These are phyloP conservation scores for Polylopha cassiicola DNA, from an alignment of 2,888 invertebrate species.

Conservation along the genomic window DNA sequence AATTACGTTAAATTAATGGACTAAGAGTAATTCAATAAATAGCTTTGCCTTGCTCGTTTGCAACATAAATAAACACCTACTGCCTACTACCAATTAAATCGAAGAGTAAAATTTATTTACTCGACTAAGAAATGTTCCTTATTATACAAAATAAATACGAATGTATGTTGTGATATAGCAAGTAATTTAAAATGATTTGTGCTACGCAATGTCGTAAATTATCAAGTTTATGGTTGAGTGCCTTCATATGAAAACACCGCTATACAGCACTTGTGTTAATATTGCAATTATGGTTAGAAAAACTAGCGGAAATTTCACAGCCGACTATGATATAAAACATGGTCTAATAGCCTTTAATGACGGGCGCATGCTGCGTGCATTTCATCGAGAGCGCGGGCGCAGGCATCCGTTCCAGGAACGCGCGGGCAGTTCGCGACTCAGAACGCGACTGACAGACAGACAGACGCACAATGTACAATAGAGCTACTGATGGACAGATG, in stretches of 20 bases:
- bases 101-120: constrained; percentile 2
- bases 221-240: too few relatives aligned
- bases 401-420: constrained; percentile 54
- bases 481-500: constrained; percentile 27
- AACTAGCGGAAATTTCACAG: constrained; percentile 18
- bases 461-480: constrained; percentile 38
- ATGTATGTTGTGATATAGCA: too few relatives aligned
- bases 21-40: too few relatives aligned
- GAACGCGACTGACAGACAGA: constrained; percentile 42
- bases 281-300: constrained; percentile 30
- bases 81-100: not conserved
- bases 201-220: too few relatives aligned
- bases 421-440: constrained; percentile 31
- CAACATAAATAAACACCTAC: not conserved
- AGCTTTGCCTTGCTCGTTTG: too few relatives aligned
- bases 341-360: constrained; percentile 43
- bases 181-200: too few relatives aligned
- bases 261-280: constrained; percentile 4
- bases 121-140: too few relatives aligned
- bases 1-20: too few relatives aligned
- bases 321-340: constrained; percentile 16
- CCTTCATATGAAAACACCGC: too few relatives aligned
- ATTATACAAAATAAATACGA: too few relatives aligned
- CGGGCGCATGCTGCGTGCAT: constrained; percentile 27
- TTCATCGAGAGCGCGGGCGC: constrained; percentile 38